These are phyloP conservation scores for Cephus runcator DNA, from an alignment of 2,888 invertebrate species.

Conservation along the genomic window DNA sequence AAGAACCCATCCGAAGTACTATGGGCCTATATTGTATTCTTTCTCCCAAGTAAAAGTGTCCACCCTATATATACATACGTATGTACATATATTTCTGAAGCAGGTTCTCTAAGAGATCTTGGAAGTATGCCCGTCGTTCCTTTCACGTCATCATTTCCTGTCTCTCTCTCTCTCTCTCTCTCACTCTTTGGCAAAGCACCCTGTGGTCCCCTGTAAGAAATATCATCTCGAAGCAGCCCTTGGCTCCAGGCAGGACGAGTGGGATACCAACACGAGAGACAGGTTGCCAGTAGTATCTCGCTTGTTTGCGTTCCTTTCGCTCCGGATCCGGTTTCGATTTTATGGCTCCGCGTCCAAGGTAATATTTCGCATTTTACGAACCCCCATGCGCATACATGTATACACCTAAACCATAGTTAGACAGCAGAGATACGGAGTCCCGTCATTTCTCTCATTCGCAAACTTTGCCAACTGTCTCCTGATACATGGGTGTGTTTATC, in stretches of 20 bases:
- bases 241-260: background rate
- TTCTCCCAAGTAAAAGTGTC: background rate
- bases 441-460: background rate
- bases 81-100: background rate
- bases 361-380: constrained; percentile 53
- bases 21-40: background rate
- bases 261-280: background rate
- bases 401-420: background rate
- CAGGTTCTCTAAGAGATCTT: background rate
- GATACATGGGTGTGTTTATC: background rate
- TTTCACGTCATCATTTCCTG: background rate
- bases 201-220: background rate
- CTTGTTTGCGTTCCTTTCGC: constrained; percentile 38
- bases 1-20: background rate
- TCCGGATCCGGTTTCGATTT: constrained; percentile 56
- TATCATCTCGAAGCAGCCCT: background rate
- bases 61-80: background rate
- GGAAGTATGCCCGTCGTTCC: background rate
- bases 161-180: background rate
- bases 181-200: background rate
- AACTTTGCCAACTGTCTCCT: background rate
- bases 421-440: background rate
- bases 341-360: constrained; percentile 48
- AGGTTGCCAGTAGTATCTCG: constrained; percentile 16
- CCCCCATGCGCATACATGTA: background rate